These are phyloP conservation scores for Macrosoma leucophasiata DNA, from an alignment of 2,888 invertebrate genomes.

Conservation along the genomic window DNA sequence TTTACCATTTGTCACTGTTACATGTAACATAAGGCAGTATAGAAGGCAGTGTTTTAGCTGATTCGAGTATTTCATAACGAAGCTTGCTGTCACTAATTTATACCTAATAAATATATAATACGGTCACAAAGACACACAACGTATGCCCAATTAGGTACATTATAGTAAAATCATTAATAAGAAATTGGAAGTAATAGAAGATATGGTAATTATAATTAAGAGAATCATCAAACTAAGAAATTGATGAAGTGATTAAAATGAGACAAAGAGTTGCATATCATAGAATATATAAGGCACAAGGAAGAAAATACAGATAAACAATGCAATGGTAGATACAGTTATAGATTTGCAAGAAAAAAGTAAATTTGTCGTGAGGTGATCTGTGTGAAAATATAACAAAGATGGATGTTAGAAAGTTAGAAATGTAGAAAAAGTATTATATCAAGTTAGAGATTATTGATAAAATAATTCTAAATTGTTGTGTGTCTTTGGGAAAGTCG, in stretches of 20 bases:
- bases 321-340: no score
- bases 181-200: not conserved
- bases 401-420: not conserved
- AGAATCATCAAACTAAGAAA: no score
- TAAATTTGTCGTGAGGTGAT: no score
- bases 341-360: no score
- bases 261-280: no score
- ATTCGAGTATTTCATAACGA: conserved; percentile 49
- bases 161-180: conserved; percentile 15
- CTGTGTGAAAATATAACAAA: no score
- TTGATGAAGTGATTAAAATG: no score
- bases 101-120: conserved; percentile 34
- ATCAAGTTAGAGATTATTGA: no score
- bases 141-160: no score
- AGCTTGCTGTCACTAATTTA: conserved; percentile 35
- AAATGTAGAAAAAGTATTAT: not conserved
- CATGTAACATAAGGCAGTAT: conserved; percentile 26
- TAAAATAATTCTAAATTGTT: conserved; percentile 25
- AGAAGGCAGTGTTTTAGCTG: conserved; percentile 44
- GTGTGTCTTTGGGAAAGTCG: conserved; percentile 57
- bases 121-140: conserved; percentile 60
- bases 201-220: not conserved
- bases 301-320: no score
- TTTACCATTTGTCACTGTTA: conserved; percentile 33
- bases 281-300: no score